These are phyloP conservation scores for Camponotus vicinus DNA, from an alignment of 1,140 invertebrate species.

Conservation along the genomic window DNA sequence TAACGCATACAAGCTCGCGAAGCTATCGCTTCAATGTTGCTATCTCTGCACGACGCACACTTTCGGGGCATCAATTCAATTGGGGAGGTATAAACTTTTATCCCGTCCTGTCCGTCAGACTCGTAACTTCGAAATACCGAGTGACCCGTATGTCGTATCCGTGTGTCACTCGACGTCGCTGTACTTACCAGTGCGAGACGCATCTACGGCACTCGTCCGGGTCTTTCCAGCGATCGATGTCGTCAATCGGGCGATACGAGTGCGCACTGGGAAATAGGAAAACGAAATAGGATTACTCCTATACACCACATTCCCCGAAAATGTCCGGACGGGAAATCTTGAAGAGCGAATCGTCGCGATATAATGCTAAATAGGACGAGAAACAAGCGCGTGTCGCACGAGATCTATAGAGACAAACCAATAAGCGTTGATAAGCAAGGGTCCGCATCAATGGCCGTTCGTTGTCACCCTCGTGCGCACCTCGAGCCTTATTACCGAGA, in stretches of 20 bases:
- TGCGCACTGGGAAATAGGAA: neutral
- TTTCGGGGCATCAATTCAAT: constrained; percentile 55
- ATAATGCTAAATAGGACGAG: constrained; percentile 27
- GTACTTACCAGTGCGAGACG: neutral
- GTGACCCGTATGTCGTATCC: neutral
- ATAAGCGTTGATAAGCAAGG: constrained; percentile 65
- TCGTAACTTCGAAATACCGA: constrained; percentile 38
- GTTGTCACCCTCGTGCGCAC: constrained; percentile 34
- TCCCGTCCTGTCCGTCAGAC: constrained; percentile 27
- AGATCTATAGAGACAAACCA: neutral
- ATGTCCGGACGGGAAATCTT: neutral
- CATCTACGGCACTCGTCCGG: neutral
- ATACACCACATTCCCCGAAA: neutral
- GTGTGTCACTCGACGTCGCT: neutral
- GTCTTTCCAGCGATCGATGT: neutral
- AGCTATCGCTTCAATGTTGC: constrained; percentile 35
- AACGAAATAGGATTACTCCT: neutral
- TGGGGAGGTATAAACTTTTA: constrained; percentile 47
- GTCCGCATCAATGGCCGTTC: neutral
- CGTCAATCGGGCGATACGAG: neutral
- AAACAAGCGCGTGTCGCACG: constrained; percentile 6
- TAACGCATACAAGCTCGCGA: neutral
- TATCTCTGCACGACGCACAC: constrained; percentile 41
- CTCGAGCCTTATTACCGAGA: constrained; percentile 69
- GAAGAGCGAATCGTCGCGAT: neutral